Conservation (phyloP, 1,140 invertebrate species). For the Drosophila erecta region DNA sequence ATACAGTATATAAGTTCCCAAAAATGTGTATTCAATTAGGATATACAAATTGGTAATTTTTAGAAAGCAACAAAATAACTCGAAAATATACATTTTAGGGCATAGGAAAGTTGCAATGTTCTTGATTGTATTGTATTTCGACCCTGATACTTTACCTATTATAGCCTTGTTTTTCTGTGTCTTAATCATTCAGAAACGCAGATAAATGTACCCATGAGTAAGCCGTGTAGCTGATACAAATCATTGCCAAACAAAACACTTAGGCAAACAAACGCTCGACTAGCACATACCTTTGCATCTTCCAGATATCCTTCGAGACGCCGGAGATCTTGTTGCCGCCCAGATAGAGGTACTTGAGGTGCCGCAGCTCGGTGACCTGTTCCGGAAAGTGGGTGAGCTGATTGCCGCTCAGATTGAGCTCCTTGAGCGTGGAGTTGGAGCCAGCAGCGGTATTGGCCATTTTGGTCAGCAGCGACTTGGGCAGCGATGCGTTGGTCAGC, state of each 20-base stretch:
- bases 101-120: too few species aligned
- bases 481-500: constrained; percentile 91
- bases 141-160: neutral
- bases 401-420: constrained; percentile 97
- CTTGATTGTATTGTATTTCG: too few species aligned
- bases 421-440: constrained; percentile 86
- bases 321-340: constrained; percentile 94
- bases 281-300: constrained; percentile 88
- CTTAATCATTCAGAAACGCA: neutral
- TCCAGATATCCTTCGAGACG: constrained; percentile 93
- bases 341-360: constrained; percentile 93
- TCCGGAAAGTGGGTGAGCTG: constrained; percentile 92
- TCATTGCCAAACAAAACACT: neutral
- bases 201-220: neutral
- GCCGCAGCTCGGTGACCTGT: constrained; percentile 92
- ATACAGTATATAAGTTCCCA: too few species aligned
- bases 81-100: too few species aligned
- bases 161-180: neutral
- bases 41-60: too few species aligned
- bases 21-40: too few species aligned
- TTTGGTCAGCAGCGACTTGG: constrained; percentile 88
- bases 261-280: neutral
- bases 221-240: neutral
- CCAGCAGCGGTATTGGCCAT: constrained; percentile 49
- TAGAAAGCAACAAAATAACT: too few species aligned